A percentile compares a stretch with the other conserved stretches of the same genome.
phyloP scores from a whole-genome alignment of 2,113 vertebrate species.

The Nothocercus nigrocapillus region DNA sequence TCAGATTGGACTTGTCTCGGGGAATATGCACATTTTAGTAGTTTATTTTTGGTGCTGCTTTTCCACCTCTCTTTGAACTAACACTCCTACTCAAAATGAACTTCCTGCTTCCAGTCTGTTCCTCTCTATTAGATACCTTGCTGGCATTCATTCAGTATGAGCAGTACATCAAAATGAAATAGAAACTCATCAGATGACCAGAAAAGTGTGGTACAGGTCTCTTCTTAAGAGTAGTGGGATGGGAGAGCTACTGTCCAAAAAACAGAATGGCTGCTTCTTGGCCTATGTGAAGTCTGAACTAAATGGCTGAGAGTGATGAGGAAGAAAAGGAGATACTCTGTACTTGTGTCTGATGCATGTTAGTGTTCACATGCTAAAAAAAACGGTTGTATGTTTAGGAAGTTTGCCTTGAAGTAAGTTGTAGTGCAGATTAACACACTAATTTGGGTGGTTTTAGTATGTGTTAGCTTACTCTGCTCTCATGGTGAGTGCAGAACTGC shows the following conservation, averaged over 20 bases:
- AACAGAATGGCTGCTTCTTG: neutral
- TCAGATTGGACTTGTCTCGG: neutral
- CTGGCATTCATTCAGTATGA: neutral
- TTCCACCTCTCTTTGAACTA: neutral
- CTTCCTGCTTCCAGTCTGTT: neutral
- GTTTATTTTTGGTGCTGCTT: neutral
- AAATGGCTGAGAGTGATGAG: neutral
- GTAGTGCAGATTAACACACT: neutral
- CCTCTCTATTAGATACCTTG: neutral
- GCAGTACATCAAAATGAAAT: neutral
- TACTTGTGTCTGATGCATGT: neutral
- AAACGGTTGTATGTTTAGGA: neutral
- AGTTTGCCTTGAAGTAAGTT: neutral
- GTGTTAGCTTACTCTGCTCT: neutral
- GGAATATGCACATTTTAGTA: neutral
- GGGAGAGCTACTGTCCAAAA: conserved; percentile 1
- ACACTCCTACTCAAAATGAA: neutral
- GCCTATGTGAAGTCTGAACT: neutral
- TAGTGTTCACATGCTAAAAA: neutral
- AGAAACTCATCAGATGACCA: neutral
- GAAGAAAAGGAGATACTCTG: neutral
- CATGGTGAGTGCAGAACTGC: neutral
- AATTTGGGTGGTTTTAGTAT: rapidly evolving
- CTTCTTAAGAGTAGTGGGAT: neutral
- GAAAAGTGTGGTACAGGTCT: neutral